phyloP scores from a whole-genome alignment of 2,797 vertebrate genomes.

The Enteromius trimaculatus region DNA sequence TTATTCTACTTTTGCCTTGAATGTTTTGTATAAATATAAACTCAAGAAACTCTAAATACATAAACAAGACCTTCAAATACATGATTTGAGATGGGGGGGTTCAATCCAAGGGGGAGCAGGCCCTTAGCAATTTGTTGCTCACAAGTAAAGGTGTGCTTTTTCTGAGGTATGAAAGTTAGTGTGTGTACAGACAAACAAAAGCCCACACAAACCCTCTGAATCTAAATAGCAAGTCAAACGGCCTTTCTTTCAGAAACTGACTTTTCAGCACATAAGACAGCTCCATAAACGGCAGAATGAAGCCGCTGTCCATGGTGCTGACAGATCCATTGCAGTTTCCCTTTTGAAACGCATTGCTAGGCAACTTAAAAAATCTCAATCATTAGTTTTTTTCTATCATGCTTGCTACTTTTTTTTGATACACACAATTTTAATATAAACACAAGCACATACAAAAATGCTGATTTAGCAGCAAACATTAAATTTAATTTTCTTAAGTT shows the following conservation, averaged over 20 bases:
- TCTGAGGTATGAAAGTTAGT: not conserved
- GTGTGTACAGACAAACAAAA: not conserved
- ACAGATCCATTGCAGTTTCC: not conserved
- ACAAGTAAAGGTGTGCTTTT: not conserved
- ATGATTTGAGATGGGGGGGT: not conserved
- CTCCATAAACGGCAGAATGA: not conserved
- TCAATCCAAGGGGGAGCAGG: not conserved
- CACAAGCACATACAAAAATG: not conserved
- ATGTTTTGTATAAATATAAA: not conserved
- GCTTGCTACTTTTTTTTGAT: not conserved
- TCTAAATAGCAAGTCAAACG: not conserved
- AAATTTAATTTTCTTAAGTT: slow-evolving; percentile 1
- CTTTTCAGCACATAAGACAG: slow-evolving; percentile 55
- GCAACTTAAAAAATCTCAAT: not conserved
- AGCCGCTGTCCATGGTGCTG: slow-evolving; percentile 50
- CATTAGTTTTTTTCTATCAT: not conserved
- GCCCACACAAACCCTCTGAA: not conserved
- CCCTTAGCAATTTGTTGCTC: not conserved
- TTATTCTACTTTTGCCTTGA: not conserved
- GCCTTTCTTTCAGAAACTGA: not conserved
- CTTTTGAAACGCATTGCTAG: not conserved
- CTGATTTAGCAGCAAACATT: slow-evolving; percentile 3
- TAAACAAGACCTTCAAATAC: not conserved
- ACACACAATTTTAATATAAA: slow-evolving; percentile 22
- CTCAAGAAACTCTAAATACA: not conserved